These are phyloP conservation scores for Philhelius pedissequus DNA, from an alignment of 2,888 invertebrate genomes.

Conservation along the genomic window DNA sequence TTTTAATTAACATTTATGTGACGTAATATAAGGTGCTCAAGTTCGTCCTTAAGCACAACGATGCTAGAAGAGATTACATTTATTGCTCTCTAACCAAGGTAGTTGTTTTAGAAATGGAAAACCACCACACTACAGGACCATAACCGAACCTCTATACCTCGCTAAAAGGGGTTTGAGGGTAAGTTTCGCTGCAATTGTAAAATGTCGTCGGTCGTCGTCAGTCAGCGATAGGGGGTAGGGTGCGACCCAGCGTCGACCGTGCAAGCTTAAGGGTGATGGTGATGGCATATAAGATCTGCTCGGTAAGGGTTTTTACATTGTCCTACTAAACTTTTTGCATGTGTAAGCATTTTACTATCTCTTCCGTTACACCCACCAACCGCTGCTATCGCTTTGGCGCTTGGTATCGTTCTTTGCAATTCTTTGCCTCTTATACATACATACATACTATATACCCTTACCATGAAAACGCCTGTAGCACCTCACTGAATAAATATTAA, in stretches of 20 bases:
- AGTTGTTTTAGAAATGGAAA: slow-evolving; percentile 31
- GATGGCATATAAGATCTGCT: slow-evolving; percentile 5
- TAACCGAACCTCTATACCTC: neutral
- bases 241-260: neutral
- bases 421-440: neutral
- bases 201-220: slow-evolving; percentile 37
- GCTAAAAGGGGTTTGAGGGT: neutral
- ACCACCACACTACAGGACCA: slow-evolving; percentile 9
- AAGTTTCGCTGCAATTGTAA: slow-evolving; percentile 26
- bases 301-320: slow-evolving; percentile 22
- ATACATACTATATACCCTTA: neutral
- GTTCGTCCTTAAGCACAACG: slow-evolving; percentile 58
- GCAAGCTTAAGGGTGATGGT: neutral
- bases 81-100: slow-evolving; percentile 60
- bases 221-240: neutral
- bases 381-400: neutral
- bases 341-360: slow-evolving; percentile 31
- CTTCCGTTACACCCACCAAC: neutral
- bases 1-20: slow-evolving; percentile 66
- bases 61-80: slow-evolving; percentile 61
- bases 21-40: slow-evolving; percentile 57
- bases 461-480: slow-evolving; percentile 37
- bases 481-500: slow-evolving; percentile 59
- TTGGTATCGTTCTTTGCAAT: slow-evolving; percentile 4
- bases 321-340: slow-evolving; percentile 45